These are phyloP conservation scores for Pseudochirops corinnae DNA, from an alignment of 2,797 vertebrate species.

Conservation along the genomic window DNA sequence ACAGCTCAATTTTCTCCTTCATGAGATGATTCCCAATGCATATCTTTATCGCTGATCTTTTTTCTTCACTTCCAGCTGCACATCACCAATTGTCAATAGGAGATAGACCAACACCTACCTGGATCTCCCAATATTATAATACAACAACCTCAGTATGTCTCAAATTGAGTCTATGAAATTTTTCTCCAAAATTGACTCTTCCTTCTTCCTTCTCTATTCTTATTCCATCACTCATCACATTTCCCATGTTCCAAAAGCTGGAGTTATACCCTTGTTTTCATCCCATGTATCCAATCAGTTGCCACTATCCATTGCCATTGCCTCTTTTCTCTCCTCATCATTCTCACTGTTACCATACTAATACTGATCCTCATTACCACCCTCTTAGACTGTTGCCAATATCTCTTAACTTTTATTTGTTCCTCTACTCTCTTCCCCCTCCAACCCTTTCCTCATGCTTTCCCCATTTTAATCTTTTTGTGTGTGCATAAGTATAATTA, in stretches of 20 bases:
- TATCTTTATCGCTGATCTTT: neutral
- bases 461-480: neutral
- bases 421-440: neutral
- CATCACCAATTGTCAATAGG: neutral
- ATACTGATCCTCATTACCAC: neutral
- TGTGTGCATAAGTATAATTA: neutral
- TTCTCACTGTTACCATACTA: neutral
- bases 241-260: neutral
- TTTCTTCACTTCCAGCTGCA: neutral
- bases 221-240: neutral
- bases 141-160: neutral
- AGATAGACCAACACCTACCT: neutral
- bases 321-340: neutral
- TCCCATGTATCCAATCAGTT: neutral
- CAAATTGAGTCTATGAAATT: neutral
- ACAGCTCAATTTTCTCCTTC: neutral
- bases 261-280: neutral
- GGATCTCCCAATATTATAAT: neutral
- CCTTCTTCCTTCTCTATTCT: neutral
- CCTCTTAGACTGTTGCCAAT: neutral
- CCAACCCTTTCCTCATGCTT: neutral
- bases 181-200: neutral
- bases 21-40: neutral
- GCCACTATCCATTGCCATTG: neutral
- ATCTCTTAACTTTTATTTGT: neutral